Evolutionary conservation across 2,113 vertebrate species (phyloP).

Genomic region (Boleophthalmus pectinirostris): DNA sequence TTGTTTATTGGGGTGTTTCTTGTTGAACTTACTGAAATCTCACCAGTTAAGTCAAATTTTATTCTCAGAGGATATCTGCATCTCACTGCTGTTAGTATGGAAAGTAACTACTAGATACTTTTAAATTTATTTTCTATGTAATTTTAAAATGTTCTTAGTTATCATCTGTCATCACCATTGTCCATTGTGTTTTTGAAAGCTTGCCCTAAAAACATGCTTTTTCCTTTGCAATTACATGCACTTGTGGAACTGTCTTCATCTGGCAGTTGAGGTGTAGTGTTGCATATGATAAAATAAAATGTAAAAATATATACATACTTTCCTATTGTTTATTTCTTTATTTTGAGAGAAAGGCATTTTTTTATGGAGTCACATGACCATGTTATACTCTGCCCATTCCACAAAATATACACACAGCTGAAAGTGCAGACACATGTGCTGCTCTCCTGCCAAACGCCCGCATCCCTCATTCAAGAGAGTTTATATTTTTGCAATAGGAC

Average conservation of each 20-base stretch:
- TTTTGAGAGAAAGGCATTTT: neutral
- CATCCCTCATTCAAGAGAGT: neutral
- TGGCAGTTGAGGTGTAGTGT: no score
- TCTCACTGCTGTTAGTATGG: neutral
- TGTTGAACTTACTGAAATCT: constrained; percentile 4
- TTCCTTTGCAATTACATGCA: no score
- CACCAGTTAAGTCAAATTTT: neutral
- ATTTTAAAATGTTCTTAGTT: neutral
- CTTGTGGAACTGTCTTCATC: no score
- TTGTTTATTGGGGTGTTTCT: constrained; percentile 40
- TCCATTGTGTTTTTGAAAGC: neutral
- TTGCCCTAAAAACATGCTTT: neutral
- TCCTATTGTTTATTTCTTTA: neutral
- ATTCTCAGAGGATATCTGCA: neutral
- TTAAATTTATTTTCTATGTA: neutral
- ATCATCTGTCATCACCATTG: neutral
- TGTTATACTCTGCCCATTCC: no score
- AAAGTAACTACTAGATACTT: neutral
- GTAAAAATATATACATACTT: no score
- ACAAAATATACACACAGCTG: neutral
- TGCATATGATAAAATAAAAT: no score
- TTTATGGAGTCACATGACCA: neutral
- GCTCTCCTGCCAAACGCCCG: neutral
- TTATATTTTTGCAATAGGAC: constrained; percentile 6
- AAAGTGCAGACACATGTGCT: neutral